phyloP scores from a whole-genome alignment of 2,888 invertebrate species.

The Ormia ochracea region DNA sequence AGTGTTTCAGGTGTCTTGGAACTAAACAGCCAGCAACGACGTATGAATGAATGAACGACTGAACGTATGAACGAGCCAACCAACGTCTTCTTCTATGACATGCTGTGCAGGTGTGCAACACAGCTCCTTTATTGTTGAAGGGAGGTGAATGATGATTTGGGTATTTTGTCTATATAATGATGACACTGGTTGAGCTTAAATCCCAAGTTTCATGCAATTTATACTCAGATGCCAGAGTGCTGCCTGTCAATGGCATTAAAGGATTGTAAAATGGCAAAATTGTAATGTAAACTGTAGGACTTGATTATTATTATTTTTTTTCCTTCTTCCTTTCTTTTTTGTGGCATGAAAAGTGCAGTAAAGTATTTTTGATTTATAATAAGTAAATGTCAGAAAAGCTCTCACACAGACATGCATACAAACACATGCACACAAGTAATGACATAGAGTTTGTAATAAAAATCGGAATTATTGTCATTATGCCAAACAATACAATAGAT shows the following conservation, averaged over 20 bases:
- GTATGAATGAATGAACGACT: too few relatives aligned
- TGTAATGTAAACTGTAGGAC: conserved; percentile 24
- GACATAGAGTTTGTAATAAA: conserved; percentile 35
- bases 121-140: neutral
- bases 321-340: neutral
- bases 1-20: conserved; percentile 51
- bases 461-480: conserved; percentile 54
- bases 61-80: neutral
- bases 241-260: conserved; percentile 52
- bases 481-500: conserved; percentile 54
- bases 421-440: neutral
- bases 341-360: conserved; percentile 25
- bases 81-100: conserved; percentile 8
- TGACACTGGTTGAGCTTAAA: conserved; percentile 53
- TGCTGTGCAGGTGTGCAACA: conserved; percentile 13
- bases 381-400: conserved; percentile 7
- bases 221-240: conserved; percentile 6
- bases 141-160: conserved; percentile 11
- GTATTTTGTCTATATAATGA: conserved; percentile 45
- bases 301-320: conserved; percentile 18
- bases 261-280: conserved; percentile 35
- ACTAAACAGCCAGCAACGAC: neutral
- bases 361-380: conserved; percentile 40
- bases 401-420: neutral
- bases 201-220: conserved; percentile 41